Percentiles rank a stretch among this genome's conserved stretches.
These are phyloP conservation scores for Cartodere bifasciata DNA, from an alignment of 2,888 invertebrate species.

Conservation along the genomic window DNA sequence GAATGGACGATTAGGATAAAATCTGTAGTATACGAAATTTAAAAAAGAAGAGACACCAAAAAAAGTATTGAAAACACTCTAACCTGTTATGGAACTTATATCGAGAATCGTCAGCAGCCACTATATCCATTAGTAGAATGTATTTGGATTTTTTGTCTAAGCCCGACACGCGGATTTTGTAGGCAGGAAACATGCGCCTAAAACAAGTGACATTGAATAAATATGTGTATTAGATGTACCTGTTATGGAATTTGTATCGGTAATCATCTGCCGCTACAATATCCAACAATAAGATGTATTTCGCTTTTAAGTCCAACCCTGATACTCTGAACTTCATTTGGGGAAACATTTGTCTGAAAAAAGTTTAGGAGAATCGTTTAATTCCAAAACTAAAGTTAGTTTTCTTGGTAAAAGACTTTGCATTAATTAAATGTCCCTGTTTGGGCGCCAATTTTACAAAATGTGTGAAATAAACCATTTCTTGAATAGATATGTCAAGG, in stretches of 20 bases:
- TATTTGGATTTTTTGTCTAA: conserved; percentile 96
- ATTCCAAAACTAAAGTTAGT: no score
- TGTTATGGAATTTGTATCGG: conserved; percentile 95
- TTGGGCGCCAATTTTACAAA: no score
- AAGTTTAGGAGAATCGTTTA: no score
- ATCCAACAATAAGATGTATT: conserved; percentile 97
- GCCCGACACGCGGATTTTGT: conserved; percentile 91
- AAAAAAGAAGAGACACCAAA: conserved; percentile 16
- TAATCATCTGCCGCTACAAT: conserved; percentile 98
- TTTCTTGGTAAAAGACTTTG: no score
- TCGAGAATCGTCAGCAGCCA: conserved; percentile 91
- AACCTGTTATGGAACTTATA: conserved; percentile 92
- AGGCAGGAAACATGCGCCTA: conserved; percentile 98
- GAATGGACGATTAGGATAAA: no score
- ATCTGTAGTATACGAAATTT: conserved; percentile 21
- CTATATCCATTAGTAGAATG: conserved; percentile 94
- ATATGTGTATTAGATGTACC: conserved; percentile 37
- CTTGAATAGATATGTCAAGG: no score
- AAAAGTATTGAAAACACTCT: conserved; percentile 21
- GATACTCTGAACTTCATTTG: conserved; percentile 98
- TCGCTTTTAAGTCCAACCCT: conserved; percentile 96
- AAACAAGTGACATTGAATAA: conserved; percentile 36
- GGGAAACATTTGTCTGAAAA: conserved; percentile 97
- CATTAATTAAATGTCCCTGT: no score
- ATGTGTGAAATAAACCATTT: no score